Conservation (phyloP, 2,888 invertebrate species). For the Caenorhabditis sp. region DNA sequence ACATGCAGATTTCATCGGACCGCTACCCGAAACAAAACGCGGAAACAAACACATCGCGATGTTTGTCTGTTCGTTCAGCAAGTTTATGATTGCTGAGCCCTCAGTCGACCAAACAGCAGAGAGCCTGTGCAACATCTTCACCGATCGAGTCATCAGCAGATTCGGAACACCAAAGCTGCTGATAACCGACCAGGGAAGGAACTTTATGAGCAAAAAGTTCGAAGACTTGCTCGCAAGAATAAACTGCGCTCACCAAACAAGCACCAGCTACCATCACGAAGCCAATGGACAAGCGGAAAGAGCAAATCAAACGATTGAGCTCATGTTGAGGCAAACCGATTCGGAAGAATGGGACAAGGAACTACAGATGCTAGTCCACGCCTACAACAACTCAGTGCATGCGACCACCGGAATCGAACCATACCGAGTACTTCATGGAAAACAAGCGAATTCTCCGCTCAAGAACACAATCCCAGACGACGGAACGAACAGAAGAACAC, state of each 20-base stretch:
- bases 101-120: conserved; percentile 6
- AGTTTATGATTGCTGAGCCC: not conserved
- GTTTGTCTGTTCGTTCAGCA: conserved; percentile 13
- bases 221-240: not conserved
- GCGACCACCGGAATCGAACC: conserved; percentile 26
- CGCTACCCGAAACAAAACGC: not conserved
- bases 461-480: not conserved
- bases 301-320: conserved; percentile 17
- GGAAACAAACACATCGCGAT: conserved; percentile 1
- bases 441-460: conserved; percentile 2
- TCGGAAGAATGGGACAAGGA: conserved; percentile 25
- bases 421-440: conserved; percentile 19
- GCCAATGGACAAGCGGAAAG: conserved; percentile 32
- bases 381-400: conserved; percentile 22
- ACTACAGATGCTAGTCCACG: conserved; percentile 4
- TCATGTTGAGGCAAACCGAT: not conserved
- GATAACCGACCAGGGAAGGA: not conserved
- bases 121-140: not conserved
- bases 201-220: not conserved
- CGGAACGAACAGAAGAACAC: no score
- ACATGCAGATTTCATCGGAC: conserved; percentile 15
- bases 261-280: conserved; percentile 35
- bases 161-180: not conserved
- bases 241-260: conserved; percentile 15
- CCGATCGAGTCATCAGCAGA: not conserved